Evolutionary conservation across 2,888 invertebrate species (phyloP).

Genomic region (Apotomis capreana): DNA sequence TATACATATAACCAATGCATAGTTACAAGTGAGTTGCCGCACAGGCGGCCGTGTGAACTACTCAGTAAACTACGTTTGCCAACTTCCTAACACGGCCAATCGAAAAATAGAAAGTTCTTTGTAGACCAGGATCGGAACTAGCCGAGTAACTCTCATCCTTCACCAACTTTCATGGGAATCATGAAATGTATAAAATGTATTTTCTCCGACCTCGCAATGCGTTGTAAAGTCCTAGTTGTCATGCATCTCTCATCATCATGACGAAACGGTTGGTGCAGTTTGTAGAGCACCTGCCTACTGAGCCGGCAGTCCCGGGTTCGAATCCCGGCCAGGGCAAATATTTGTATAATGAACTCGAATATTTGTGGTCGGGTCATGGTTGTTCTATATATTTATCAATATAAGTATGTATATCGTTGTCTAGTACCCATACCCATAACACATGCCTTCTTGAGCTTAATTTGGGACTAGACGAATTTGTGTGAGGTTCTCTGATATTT

Average conservation of each 20-base stretch:
- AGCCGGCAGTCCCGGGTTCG: no score
- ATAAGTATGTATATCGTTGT: no score
- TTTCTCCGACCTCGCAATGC: slow-evolving; percentile 3
- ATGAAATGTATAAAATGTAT: slow-evolving; percentile 60
- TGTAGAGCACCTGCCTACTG: no score
- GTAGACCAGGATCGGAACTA: slow-evolving; percentile 66
- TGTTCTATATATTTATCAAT: no score
- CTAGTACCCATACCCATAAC: no score
- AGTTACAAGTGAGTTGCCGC: slow-evolving; percentile 65
- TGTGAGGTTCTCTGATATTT: no score
- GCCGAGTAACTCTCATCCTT: slow-evolving; percentile 80
- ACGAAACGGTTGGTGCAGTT: no score
- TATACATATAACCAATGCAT: slow-evolving; percentile 57
- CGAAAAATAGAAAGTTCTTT: slow-evolving; percentile 79
- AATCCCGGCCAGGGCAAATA: no score
- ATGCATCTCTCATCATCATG: neutral
- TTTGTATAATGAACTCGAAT: no score
- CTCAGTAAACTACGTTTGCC: slow-evolving; percentile 72
- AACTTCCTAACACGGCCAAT: slow-evolving; percentile 79
- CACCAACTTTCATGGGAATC: slow-evolving; percentile 69
- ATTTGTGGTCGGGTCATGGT: no score
- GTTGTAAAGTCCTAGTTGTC: slow-evolving; percentile 22
- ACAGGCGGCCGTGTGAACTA: slow-evolving; percentile 66
- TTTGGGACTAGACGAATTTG: no score
- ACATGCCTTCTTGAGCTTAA: no score